Base-by-base conservation (phyloP, 2,888 invertebrate species). In the Erebia epiphron region DNA sequence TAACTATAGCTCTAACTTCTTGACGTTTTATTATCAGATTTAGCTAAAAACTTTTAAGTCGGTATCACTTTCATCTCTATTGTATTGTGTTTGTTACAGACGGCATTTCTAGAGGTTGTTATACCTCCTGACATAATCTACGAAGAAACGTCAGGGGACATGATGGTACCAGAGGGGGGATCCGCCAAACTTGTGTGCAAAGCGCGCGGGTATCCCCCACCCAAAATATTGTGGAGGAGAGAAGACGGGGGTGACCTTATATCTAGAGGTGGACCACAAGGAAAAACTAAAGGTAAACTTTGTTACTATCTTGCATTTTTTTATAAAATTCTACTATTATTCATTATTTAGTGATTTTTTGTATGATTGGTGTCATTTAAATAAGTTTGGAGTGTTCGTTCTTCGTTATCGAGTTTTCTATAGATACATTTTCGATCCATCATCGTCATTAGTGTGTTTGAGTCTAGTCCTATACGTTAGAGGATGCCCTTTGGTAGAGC, bases 141-240 rank as follows among this genome's bases (percentile, higher is more conserved):
- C 83, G 98, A 98, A 83, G 98, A 98, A 86, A 98, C 98, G 11
- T 97, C 98, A 66, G 98, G 98, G 14, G 98, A 98, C 86, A 96
- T 98, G 95, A 98, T 98, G 97, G 98, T 98, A 68, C 97, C 97
- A n/a, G 98, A 98, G 91, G 98, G 98, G 67, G 97, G 98, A 54
- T 96, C 97, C 8, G 97, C 97, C 0, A 98, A 97, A 86, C 92
- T 98, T 78, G 95, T 97, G 73, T 98, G 98, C 90, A 97, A 97
- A 86, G 97, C 98, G 1, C 94, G 96, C 72, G 98, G 98, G 5
- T 96, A 95, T 83, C 98, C 98, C 11, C 96, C 96, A 76, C 98
- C 98, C 0, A 96, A 96, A 81, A 97, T 98, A 79, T 94, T 96
- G 35, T 98, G 98, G 98, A 95, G 96, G 75, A 94, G 98, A 73